Evolutionary conservation across 2,888 invertebrate species (phyloP).

Genomic region (Hirudinaria manillensis): DNA sequence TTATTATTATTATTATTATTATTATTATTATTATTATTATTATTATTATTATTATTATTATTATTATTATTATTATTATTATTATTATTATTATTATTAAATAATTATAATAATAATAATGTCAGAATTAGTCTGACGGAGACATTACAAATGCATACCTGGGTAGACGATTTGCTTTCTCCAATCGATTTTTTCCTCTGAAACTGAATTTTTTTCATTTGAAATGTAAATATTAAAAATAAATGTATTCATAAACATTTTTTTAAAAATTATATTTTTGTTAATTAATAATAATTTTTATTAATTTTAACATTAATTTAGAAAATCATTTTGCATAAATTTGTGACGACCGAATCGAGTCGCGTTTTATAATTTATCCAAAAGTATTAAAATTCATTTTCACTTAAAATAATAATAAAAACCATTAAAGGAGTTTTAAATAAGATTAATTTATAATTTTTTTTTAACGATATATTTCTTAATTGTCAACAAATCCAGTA

Average conservation of each 20-base stretch:
- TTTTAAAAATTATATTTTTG: too few species aligned
- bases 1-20: constrained; percentile 9
- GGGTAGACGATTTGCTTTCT: neutral
- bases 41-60: neutral
- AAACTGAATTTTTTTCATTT: constrained; percentile 7
- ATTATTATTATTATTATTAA: neutral
- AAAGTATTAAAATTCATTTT: too few species aligned
- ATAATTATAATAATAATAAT: constrained; percentile 14
- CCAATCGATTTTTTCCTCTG: neutral
- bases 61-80: neutral
- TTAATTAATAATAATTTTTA: too few species aligned
- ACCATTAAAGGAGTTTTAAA: neutral
- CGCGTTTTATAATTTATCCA: too few species aligned
- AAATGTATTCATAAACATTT: too few species aligned
- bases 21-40: constrained; percentile 7
- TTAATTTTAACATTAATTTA: too few species aligned
- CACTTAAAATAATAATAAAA: neutral
- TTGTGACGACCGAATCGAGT: too few species aligned
- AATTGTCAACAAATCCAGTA: too few species aligned
- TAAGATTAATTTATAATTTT: neutral
- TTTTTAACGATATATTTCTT: too few species aligned
- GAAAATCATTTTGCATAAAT: too few species aligned
- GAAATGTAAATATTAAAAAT: neutral
- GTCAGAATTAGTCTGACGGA: neutral
- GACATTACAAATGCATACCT: neutral